phyloP scores from a whole-genome alignment of 2,113 vertebrate genomes.

The Actenoides lindsayi region DNA sequence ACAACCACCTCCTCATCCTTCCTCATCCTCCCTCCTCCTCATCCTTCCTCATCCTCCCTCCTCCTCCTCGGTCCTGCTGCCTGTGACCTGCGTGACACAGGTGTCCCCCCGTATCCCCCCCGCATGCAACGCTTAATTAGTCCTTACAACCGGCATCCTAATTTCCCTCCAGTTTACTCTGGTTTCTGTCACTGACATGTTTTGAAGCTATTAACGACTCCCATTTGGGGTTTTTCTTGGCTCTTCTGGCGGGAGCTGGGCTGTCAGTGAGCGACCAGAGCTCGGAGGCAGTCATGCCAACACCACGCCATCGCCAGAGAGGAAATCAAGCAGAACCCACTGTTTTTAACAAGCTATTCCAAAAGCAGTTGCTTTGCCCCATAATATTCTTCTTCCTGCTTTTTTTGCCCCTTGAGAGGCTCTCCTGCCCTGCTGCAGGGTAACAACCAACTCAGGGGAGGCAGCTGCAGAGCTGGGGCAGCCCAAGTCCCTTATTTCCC shows the following conservation, averaged over 20 bases:
- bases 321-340: neutral
- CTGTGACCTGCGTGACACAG: neutral
- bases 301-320: neutral
- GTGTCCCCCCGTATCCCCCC: neutral
- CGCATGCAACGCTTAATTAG: neutral
- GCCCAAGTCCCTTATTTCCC: neutral
- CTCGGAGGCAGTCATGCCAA: neutral
- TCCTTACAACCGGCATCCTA: neutral
- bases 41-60: too few relatives aligned
- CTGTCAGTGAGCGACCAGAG: neutral
- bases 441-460: neutral
- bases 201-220: neutral
- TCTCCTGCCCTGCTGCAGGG: neutral
- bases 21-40: neutral
- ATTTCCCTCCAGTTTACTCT: neutral
- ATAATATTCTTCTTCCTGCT: neutral
- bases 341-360: neutral
- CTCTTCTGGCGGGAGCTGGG: neutral
- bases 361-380: neutral
- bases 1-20: neutral
- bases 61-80: accelerated
- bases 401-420: neutral
- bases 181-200: neutral
- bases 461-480: neutral
- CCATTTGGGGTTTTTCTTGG: neutral